phyloP scores from a whole-genome alignment of 2,888 invertebrate species.

The Stratiomys singularior region DNA sequence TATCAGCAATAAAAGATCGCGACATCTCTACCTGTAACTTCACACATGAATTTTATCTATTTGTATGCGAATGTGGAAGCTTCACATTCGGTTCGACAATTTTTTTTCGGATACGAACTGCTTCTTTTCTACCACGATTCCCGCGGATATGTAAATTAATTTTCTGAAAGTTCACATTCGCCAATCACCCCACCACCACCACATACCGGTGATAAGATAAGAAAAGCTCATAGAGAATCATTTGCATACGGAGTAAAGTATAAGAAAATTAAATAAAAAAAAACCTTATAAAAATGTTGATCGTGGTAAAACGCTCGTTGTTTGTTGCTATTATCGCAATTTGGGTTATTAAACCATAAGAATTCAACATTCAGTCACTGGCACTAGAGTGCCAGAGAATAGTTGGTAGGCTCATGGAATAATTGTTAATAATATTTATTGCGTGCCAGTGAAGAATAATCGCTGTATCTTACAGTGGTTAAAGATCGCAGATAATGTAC shows the following conservation, averaged over 20 bases:
- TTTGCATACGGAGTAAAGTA: background rate
- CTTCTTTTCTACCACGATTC: background rate
- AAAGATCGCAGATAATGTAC: background rate
- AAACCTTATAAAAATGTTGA: background rate
- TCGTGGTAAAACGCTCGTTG: background rate
- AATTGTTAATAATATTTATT: background rate
- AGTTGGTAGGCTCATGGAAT: background rate
- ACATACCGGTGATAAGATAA: background rate
- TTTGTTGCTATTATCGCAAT: background rate
- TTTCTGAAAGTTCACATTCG: background rate
- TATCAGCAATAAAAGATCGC: background rate
- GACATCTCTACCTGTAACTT: background rate
- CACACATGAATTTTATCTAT: conserved; percentile 4
- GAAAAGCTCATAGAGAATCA: background rate
- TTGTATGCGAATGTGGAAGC: background rate
- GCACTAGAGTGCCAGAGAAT: background rate
- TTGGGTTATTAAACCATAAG: conserved; percentile 8
- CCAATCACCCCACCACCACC: no score
- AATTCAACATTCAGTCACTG: conserved; percentile 2
- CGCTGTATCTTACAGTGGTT: background rate
- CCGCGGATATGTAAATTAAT: conserved; percentile 2
- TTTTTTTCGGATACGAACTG: background rate
- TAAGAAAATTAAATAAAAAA: background rate
- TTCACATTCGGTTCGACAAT: background rate
- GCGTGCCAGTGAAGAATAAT: background rate